Conservation (phyloP, 2,888 invertebrate genomes). For the Eurois occulta region DNA sequence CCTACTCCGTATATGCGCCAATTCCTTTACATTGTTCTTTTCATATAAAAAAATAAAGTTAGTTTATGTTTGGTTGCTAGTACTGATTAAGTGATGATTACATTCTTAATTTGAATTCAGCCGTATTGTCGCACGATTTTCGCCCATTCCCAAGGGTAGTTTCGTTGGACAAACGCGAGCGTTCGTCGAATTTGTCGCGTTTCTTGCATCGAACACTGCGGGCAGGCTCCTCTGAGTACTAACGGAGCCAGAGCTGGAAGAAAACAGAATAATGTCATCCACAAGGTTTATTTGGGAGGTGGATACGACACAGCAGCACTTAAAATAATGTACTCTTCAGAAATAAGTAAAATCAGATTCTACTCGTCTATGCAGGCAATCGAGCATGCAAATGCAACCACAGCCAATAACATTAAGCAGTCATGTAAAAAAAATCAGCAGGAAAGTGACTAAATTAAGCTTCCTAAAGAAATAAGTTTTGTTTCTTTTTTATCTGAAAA, state of each 20-base stretch:
- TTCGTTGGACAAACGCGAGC: conserved; percentile 93
- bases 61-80: conserved; percentile 39
- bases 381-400: background rate
- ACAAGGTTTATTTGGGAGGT: background rate
- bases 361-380: background rate
- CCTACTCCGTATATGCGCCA: conserved; percentile 11
- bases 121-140: conserved; percentile 93
- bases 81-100: conserved; percentile 6
- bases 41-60: conserved; percentile 42
- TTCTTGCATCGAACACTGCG: conserved; percentile 92
- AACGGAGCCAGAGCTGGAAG: conserved; percentile 93
- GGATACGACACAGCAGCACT: background rate
- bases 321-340: background rate
- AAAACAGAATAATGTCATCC: conserved; percentile 6
- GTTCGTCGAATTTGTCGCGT: conserved; percentile 93
- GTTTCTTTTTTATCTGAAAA: background rate
- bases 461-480: conserved; percentile 3
- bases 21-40: conserved; percentile 36
- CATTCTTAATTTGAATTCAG: conserved; percentile 74
- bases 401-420: background rate
- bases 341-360: background rate
- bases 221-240: conserved; percentile 93
- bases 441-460: conserved; percentile 2
- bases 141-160: conserved; percentile 94
- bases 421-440: background rate